Base-by-base conservation (phyloP, 1,140 invertebrate genomes). In the Radopholus similis region DNA sequence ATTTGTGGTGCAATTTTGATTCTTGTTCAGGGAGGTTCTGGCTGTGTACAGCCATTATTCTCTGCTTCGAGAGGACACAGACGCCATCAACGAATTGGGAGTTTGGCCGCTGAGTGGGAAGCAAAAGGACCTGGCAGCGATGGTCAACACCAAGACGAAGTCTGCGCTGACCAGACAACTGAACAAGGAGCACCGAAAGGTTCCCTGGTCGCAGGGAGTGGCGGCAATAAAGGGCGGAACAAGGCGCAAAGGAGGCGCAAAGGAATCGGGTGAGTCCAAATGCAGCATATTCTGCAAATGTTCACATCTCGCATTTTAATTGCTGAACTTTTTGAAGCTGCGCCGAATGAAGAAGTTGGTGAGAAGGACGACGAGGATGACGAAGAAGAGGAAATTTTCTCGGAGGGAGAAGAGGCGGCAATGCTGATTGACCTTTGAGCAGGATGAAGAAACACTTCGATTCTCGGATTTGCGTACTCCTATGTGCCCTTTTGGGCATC, bases 101-200 rank as follows among this genome's bases (percentile, higher is more conserved):
- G 75, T 87, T n/a, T 95, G 92, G 92, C 88, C 90, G 0, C 87
- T 88, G 64, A 87, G 88, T 70, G 86, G 87, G 69, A 88, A 88
- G 84, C 86, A 88, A 66, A 83, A 86, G 59, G 85, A 97, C 34
- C 89, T 91, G 72, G 87, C 89, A 6, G 92, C 92, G 85, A 90
- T 91, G 80, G 53, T 70, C 35, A 23, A 15, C 23, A 60, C 75
- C 6, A 72, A 91, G 89, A 88, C 90, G 0, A 97, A 97, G 86
- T 88, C 91, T 18, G 91, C 93, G 0, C 90, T 97, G 81, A 97
- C 95, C 0, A 87, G 91, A 47, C 85, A 88, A 0, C 94, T 93
- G 81, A 97, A 96, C 81, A 96, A 95, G 82, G 88, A 88, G 68
- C 85, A 87, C 0, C 83, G 87, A 30, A 83, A 89, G 51, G 86